phyloP scores from a whole-genome alignment of 2,113 vertebrate genomes.

The Todiramphus saurophagus region DNA sequence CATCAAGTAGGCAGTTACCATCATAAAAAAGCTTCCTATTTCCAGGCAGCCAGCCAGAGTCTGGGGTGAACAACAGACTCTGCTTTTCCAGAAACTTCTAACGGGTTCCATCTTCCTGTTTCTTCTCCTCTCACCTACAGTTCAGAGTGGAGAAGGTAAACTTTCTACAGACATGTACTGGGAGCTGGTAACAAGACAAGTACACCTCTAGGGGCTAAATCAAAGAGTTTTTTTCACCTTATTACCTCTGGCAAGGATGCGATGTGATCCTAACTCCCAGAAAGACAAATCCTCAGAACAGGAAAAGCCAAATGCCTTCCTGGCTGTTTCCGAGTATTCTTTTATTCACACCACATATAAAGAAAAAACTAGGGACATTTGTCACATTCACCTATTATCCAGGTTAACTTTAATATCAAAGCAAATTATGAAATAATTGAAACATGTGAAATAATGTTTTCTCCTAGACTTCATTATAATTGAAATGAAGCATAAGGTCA shows the following conservation, averaged over 20 bases:
- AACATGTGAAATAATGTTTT: not conserved
- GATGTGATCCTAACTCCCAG: not conserved
- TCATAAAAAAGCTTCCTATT: constrained; percentile 71
- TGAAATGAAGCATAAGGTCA: not conserved
- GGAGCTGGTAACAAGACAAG: not conserved
- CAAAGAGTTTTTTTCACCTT: not conserved
- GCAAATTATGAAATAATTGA: not conserved
- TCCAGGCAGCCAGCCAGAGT: constrained; percentile 70
- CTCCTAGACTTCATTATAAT: not conserved
- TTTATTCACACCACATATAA: not conserved
- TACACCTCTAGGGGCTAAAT: not conserved
- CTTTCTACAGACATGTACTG: not conserved
- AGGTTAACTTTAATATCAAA: not conserved
- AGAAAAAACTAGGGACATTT: not conserved
- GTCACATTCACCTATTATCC: not conserved
- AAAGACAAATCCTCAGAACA: not conserved
- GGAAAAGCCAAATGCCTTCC: not conserved
- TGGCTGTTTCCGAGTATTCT: not conserved
- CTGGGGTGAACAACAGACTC: constrained; percentile 71
- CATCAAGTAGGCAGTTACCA: constrained; percentile 45
- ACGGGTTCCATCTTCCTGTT: constrained; percentile 76
- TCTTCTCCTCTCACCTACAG: constrained; percentile 77
- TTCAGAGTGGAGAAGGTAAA: not conserved
- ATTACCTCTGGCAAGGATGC: not conserved
- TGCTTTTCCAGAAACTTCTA: constrained; percentile 79